Conservation (phyloP, 2,888 invertebrate genomes). For the Epistrophella euchroma region DNA sequence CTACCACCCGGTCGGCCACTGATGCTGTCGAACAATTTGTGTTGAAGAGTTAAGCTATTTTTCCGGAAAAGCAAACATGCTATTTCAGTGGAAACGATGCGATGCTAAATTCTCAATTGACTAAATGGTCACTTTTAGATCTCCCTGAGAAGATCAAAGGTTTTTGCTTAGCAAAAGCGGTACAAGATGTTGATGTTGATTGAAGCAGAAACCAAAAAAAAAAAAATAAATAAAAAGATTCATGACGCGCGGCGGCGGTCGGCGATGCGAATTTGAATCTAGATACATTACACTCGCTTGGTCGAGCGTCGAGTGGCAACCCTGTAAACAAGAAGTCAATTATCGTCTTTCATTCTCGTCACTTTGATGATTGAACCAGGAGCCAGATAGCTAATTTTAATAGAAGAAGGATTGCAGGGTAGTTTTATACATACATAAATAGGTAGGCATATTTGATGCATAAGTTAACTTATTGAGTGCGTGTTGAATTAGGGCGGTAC, state of each 20-base stretch:
- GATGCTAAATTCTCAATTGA: constrained; percentile 42
- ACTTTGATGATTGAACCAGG: constrained; percentile 55
- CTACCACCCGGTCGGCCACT: no score
- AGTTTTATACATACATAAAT: constrained; percentile 20
- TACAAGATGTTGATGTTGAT: constrained; percentile 25
- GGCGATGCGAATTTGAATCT: constrained; percentile 21
- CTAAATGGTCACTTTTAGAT: constrained; percentile 65
- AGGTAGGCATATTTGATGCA: neutral
- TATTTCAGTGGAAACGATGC: constrained; percentile 24
- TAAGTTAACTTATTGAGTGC: constrained; percentile 44
- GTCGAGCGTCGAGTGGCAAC: constrained; percentile 43
- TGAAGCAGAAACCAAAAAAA: constrained; percentile 1
- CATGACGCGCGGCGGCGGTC: constrained; percentile 6
- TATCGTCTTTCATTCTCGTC: constrained; percentile 65
- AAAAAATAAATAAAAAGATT: neutral
- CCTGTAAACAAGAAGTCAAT: constrained; percentile 74
- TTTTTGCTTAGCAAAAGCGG: neutral
- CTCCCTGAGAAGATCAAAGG: constrained; percentile 60
- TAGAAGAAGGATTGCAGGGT: constrained; percentile 3
- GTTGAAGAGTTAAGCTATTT: constrained; percentile 24
- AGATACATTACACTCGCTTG: constrained; percentile 1
- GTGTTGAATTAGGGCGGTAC: constrained; percentile 63
- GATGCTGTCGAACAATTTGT: constrained; percentile 21
- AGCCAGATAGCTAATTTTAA: neutral
- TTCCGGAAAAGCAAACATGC: constrained; percentile 71